Evolutionary conservation across 2,113 vertebrate genomes (phyloP).

Genomic region (Cyprinus carpio): DNA sequence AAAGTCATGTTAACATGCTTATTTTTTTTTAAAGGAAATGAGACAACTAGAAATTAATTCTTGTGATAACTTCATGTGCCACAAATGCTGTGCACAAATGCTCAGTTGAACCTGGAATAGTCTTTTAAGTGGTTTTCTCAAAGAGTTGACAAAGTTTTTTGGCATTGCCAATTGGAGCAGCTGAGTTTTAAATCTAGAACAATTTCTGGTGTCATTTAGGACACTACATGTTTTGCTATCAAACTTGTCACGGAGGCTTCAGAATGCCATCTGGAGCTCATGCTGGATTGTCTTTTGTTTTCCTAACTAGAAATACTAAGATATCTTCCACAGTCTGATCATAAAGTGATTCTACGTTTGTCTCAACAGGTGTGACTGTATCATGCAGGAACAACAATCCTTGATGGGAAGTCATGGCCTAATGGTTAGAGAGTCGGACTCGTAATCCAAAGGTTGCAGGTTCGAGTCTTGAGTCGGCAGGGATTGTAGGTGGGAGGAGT

Average conservation of each 20-base stretch:
- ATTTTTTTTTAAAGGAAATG: neutral
- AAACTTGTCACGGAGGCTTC: slow-evolving; percentile 45
- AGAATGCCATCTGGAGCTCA: slow-evolving; percentile 50
- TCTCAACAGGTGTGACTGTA: slow-evolving; percentile 1
- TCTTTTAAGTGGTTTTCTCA: neutral
- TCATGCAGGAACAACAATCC: neutral
- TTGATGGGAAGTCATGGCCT: too few relatives aligned
- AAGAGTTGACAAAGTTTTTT: neutral
- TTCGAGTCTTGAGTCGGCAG: too few relatives aligned
- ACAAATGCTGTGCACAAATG: neutral
- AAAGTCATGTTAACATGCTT: neutral
- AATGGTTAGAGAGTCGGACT: too few relatives aligned
- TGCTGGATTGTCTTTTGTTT: slow-evolving; percentile 23
- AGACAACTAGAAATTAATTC: neutral
- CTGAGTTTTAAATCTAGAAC: slow-evolving; percentile 5
- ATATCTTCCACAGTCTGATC: neutral
- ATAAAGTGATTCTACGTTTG: neutral
- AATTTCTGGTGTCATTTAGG: slow-evolving; percentile 42
- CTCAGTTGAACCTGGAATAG: neutral
- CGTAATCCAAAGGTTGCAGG: too few relatives aligned
- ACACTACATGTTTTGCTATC: neutral
- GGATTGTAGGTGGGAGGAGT: too few relatives aligned
- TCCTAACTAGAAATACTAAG: slow-evolving; percentile 4
- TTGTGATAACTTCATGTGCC: neutral
- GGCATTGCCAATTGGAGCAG: slow-evolving; percentile 1